Evolutionary conservation across 2,888 invertebrate genomes (phyloP).

Genomic region (Julus scandinavius): DNA sequence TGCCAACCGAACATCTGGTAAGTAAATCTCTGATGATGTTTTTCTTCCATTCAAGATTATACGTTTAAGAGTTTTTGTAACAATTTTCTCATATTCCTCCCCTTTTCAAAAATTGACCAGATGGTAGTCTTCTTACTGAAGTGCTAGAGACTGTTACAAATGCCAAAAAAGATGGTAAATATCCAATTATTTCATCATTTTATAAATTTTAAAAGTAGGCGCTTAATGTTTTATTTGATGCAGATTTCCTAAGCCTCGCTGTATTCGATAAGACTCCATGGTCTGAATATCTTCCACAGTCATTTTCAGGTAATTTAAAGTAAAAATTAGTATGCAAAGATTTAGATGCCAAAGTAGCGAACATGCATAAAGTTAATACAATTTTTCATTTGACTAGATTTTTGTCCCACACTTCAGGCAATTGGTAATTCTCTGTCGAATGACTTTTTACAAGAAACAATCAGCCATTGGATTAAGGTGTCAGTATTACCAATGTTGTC

Average conservation of each 20-base stretch:
- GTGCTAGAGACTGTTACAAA: background rate
- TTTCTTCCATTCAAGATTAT: background rate
- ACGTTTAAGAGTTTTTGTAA: background rate
- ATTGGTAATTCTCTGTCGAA: constrained; percentile 10
- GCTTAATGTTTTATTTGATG: background rate
- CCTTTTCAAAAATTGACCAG: background rate
- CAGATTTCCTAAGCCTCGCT: background rate
- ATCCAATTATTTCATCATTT: background rate
- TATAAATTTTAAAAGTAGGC: background rate
- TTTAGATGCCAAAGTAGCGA: background rate
- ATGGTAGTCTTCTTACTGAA: constrained; percentile 8
- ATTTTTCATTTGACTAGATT: constrained; percentile 1
- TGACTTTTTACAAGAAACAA: constrained; percentile 51
- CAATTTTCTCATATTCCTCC: background rate
- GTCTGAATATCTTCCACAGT: constrained; percentile 51
- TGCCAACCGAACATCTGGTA: background rate
- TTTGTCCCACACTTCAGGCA: constrained; percentile 26
- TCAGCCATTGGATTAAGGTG: constrained; percentile 48
- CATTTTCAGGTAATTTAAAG: constrained; percentile 28
- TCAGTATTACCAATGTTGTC: background rate
- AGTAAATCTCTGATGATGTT: background rate
- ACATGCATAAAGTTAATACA: background rate
- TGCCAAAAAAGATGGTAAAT: constrained; percentile 44
- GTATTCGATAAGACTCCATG: constrained; percentile 43
- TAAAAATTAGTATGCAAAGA: background rate